Conservation (phyloP, 2,888 invertebrate genomes). For the Steinernema hermaphroditum region DNA sequence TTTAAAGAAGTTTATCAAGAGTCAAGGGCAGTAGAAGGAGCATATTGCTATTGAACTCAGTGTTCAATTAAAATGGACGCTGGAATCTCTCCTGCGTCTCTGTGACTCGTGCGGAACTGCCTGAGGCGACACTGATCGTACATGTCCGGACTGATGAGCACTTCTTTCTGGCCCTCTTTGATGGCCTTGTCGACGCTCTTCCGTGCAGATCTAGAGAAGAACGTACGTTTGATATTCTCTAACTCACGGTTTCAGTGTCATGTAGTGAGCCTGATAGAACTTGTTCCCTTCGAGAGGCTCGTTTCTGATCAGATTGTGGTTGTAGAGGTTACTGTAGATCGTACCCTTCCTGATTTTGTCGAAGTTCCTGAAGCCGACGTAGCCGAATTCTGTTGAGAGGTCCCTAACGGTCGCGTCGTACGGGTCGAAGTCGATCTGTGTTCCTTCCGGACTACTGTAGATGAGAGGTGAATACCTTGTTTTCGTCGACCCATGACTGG, state of each 20-base stretch:
- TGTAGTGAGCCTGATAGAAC: neutral
- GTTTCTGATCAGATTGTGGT: conserved; percentile 6
- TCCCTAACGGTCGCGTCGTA: neutral
- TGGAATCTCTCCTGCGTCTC: neutral
- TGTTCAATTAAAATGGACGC: neutral
- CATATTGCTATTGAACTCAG: too few species aligned
- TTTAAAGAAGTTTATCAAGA: too few species aligned
- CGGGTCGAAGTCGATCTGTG: neutral
- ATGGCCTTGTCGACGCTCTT: neutral
- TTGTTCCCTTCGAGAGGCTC: neutral
- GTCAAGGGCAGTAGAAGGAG: too few species aligned
- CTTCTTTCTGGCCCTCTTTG: neutral
- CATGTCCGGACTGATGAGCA: neutral
- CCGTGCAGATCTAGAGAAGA: neutral
- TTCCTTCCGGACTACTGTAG: neutral
- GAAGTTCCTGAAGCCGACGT: neutral
- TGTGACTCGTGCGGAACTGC: neutral
- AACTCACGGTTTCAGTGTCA: neutral
- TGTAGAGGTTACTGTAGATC: neutral
- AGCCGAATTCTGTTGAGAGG: neutral
- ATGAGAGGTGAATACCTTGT: conserved; percentile 3
- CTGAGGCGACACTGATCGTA: neutral
- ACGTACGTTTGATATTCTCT: neutral
- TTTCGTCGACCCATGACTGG: conserved; percentile 1
- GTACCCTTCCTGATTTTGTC: neutral